Evolutionary conservation across 2,797 vertebrate genomes (phyloP).

Genomic region (Acanthurus leucopareius): DNA sequence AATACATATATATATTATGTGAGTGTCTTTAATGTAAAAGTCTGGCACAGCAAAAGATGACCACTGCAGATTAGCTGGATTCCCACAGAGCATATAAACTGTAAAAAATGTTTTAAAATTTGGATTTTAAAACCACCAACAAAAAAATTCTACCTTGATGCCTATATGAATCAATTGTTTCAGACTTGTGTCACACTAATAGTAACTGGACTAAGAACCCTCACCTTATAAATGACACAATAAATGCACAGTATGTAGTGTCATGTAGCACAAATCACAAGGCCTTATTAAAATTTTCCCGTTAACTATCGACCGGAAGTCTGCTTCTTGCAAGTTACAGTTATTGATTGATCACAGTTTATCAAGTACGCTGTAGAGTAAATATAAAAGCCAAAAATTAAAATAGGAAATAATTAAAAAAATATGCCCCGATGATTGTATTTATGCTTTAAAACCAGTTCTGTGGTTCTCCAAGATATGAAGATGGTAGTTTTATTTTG

Average conservation of each 20-base stretch:
- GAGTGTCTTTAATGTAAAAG: not conserved
- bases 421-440: not conserved
- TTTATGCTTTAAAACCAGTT: too few species aligned
- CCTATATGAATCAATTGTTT: not conserved
- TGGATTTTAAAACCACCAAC: too few species aligned
- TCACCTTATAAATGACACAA: not conserved
- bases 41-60: not conserved
- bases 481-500: constrained; percentile 47
- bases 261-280: constrained; percentile 1
- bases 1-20: too few species aligned
- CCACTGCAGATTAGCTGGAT: not conserved
- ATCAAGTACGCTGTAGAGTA: not conserved
- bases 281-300: too few species aligned
- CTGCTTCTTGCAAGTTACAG: not conserved
- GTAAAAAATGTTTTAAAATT: not conserved
- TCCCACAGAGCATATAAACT: not conserved
- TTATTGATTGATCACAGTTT: not conserved
- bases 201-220: not conserved
- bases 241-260: not conserved
- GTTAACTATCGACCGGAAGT: not conserved
- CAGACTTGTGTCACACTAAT: not conserved
- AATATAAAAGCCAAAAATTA: not conserved
- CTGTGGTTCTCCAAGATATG: not conserved
- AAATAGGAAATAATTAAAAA: rapidly evolving
- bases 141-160: too few species aligned